Evolutionary conservation across 2,797 vertebrate genomes (phyloP).

Genomic region (Sebastes glaucus): DNA sequence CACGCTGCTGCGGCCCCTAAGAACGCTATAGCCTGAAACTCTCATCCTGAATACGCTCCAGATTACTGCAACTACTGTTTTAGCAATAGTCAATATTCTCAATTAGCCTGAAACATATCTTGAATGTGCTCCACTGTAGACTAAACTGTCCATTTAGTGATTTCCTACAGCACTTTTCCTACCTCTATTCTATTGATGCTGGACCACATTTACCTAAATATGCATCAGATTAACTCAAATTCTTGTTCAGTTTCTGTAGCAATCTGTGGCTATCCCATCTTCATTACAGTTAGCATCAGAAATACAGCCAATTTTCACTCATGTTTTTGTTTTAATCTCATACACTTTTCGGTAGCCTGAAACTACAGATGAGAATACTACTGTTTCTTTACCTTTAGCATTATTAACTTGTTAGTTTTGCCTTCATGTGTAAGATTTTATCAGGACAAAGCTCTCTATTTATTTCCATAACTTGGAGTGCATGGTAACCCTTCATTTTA

Average conservation of each 20-base stretch:
- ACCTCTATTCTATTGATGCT: conserved; percentile 13
- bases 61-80: conserved; percentile 74
- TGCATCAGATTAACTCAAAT: conserved; percentile 19
- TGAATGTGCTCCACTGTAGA: conserved; percentile 33
- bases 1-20: conserved; percentile 77
- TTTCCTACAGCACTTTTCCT: not conserved
- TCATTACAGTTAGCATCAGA: conserved; percentile 35
- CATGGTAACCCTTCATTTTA: conserved; percentile 30
- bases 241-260: conserved; percentile 63
- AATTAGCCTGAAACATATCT: conserved; percentile 29
- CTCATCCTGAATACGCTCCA: conserved; percentile 74
- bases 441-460: not conserved
- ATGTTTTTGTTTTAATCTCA: conserved; percentile 51
- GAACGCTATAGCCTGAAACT: conserved; percentile 74
- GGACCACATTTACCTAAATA: conserved; percentile 20
- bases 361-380: conserved; percentile 3
- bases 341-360: conserved; percentile 2
- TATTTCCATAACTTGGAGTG: not conserved
- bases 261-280: conserved; percentile 67
- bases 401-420: not conserved
- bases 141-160: conserved; percentile 9
- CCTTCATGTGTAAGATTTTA: not conserved
- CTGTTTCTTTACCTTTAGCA: not conserved
- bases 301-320: conserved; percentile 22
- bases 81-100: conserved; percentile 29